These are phyloP conservation scores for Cyclargus thomasi DNA, from an alignment of 1,140 invertebrate species.

Conservation along the genomic window DNA sequence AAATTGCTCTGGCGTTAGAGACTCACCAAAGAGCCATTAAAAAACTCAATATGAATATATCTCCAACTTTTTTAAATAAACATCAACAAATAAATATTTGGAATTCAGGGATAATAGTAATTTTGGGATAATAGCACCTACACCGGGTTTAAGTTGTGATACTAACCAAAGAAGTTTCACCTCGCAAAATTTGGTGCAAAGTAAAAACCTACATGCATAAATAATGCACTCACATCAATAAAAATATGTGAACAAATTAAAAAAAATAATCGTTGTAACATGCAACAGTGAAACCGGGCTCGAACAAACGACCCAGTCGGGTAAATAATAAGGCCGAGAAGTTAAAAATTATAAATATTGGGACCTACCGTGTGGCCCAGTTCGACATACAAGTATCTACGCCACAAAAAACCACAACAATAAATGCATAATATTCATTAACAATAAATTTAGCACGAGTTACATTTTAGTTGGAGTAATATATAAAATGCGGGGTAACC, in stretches of 20 bases:
- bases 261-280: conserved; percentile 59
- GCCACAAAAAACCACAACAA: conserved; percentile 5
- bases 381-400: background rate
- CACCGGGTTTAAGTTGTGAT: background rate
- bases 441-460: conserved; percentile 14
- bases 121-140: background rate
- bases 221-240: conserved; percentile 18
- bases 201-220: conserved; percentile 48
- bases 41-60: background rate
- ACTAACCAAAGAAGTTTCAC: conserved; percentile 10
- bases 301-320: background rate
- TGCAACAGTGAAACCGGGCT: conserved; percentile 33
- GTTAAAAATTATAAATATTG: background rate
- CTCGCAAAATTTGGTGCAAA: conserved; percentile 27
- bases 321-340: background rate
- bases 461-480: conserved; percentile 3
- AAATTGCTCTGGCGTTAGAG: no score
- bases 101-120: background rate
- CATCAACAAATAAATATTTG: background rate
- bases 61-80: no score
- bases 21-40: no score
- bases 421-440: conserved; percentile 7
- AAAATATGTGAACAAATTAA: conserved; percentile 56
- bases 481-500: background rate
- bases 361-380: background rate